A percentile compares a stretch with the other conserved stretches of the same genome.
These are phyloP conservation scores for Corbicula japonica DNA, from an alignment of 2,888 invertebrate species.

Conservation along the genomic window DNA sequence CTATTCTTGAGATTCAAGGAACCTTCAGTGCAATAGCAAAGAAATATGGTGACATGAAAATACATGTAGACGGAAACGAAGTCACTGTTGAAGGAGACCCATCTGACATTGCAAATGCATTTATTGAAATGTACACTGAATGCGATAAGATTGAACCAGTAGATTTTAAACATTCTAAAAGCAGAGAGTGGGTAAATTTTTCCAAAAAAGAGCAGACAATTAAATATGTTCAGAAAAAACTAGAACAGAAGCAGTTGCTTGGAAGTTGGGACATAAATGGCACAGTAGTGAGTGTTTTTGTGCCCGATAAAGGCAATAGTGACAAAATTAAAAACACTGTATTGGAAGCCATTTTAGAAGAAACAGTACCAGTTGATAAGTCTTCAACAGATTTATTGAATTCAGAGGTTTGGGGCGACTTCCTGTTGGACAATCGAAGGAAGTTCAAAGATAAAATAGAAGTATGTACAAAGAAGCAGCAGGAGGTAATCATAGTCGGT, in stretches of 20 bases:
- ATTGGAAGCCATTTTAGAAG: conserved; percentile 44
- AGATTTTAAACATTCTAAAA: conserved; percentile 45
- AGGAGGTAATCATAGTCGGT: conserved; percentile 46
- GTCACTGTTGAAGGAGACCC: conserved; percentile 63
- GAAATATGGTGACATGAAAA: conserved; percentile 56
- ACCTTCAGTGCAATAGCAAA: conserved; percentile 51
- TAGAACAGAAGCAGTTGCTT: conserved; percentile 49
- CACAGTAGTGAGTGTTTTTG: conserved; percentile 40
- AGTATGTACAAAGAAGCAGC: conserved; percentile 45
- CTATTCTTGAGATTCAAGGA: conserved; percentile 55
- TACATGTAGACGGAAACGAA: conserved; percentile 52
- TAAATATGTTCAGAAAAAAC: conserved; percentile 50
- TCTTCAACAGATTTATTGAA: conserved; percentile 45
- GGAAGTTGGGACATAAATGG: conserved; percentile 55
- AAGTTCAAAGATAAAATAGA: conserved; percentile 51
- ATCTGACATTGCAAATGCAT: conserved; percentile 58
- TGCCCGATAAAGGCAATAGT: conserved; percentile 32
- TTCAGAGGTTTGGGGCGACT: conserved; percentile 58
- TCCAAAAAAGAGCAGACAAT: conserved; percentile 39
- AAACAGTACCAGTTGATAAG: conserved; percentile 43
- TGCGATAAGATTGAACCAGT: conserved; percentile 59
- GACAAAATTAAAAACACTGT: conserved; percentile 43
- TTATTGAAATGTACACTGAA: conserved; percentile 58
- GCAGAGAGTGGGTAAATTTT: conserved; percentile 58
- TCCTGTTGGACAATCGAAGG: conserved; percentile 34